Percentiles rank a stretch among this genome's conserved stretches.
phyloP scores from a whole-genome alignment of 1,140 invertebrate species.

The Bicyclus anynana region DNA sequence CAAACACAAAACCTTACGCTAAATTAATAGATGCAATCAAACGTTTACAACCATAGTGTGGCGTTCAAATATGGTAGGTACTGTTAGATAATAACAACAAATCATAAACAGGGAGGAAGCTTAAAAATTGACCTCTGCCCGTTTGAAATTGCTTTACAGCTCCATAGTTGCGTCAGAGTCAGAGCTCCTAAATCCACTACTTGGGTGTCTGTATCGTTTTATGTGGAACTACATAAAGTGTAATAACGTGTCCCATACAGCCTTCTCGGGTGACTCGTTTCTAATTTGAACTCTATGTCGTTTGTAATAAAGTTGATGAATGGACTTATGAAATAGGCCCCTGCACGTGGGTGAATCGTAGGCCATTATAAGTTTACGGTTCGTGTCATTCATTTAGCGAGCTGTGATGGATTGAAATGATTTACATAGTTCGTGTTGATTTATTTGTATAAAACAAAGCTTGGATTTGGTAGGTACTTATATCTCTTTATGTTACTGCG shows the following conservation, averaged over 20 bases:
- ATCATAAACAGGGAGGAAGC: constrained; percentile 40
- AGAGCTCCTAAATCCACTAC: constrained; percentile 43
- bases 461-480: no score
- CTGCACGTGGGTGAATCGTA: constrained; percentile 50
- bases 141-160: constrained; percentile 41
- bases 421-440: constrained; percentile 31
- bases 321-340: constrained; percentile 7
- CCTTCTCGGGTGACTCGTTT: constrained; percentile 18
- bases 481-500: no score
- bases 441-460: constrained; percentile 1
- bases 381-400: constrained; percentile 55
- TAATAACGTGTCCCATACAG: constrained; percentile 39
- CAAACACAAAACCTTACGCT: constrained; percentile 3
- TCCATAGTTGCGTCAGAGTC: constrained; percentile 44
- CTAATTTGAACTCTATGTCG: constrained; percentile 33
- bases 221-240: constrained; percentile 44
- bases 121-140: constrained; percentile 51
- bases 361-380: constrained; percentile 46
- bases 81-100: constrained; percentile 40
- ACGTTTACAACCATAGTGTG: constrained; percentile 7
- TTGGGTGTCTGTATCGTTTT: constrained; percentile 64
- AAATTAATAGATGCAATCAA: constrained; percentile 22
- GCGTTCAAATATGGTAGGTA: constrained; percentile 20
- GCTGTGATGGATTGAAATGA: constrained; percentile 42
- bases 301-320: constrained; percentile 17